A percentile compares a stretch with the other conserved stretches of the same genome.
Conservation (phyloP, 92 coral and sea anemone species). For the Siderastrea radians region DNA sequence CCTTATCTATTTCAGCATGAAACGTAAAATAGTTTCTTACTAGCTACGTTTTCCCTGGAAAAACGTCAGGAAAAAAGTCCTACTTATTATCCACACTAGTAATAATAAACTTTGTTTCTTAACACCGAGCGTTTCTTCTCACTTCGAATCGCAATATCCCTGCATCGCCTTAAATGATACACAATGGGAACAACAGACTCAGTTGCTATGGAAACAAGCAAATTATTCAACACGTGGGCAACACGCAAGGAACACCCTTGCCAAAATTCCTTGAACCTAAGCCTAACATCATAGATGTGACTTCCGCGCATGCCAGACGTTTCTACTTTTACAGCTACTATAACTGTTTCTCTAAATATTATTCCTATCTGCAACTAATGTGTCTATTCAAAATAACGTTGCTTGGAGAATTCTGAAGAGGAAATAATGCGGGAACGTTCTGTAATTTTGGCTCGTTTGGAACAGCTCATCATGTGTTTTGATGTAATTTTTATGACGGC, state of each 20-base stretch:
- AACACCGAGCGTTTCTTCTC: background rate
- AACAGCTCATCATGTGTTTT: background rate
- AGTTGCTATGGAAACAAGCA: constrained; percentile 23
- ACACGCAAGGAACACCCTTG: background rate
- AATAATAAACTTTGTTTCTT: too few species aligned
- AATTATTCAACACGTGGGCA: background rate
- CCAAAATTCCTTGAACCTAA: background rate
- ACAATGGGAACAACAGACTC: constrained; percentile 2
- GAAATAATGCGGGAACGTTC: background rate
- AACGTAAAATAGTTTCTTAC: too few species aligned
- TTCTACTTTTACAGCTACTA: background rate
- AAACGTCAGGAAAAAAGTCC: too few species aligned
- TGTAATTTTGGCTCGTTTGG: background rate
- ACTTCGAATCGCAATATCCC: constrained; percentile 6
- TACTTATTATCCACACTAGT: too few species aligned
- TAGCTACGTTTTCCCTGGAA: too few species aligned
- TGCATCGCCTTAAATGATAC: constrained; percentile 2
- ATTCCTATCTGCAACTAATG: background rate
- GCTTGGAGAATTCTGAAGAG: background rate
- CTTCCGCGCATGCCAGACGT: too few species aligned
- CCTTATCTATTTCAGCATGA: too few species aligned
- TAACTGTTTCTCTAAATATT: background rate
- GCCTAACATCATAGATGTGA: background rate
- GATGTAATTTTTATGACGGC: background rate
- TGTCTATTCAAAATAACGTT: background rate